Evolutionary conservation across 2,113 vertebrate genomes (phyloP).

Genomic region (Pterocles burchelli): DNA sequence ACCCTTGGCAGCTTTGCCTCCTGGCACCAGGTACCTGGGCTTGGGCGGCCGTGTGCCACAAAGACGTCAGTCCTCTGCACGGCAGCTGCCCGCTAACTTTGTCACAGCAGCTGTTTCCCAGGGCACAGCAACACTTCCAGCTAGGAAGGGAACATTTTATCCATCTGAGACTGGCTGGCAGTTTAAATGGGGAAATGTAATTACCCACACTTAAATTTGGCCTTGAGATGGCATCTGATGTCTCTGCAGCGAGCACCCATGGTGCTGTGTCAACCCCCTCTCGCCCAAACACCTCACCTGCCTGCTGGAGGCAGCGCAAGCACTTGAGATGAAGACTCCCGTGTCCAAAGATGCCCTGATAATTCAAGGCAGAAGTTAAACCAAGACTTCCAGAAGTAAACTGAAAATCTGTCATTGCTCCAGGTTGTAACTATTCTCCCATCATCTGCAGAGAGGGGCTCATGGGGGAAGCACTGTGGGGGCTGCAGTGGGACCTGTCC

Average conservation of each 20-base stretch:
- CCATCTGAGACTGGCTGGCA: not conserved
- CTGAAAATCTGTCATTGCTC: not conserved
- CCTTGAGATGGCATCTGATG: conserved; percentile 4
- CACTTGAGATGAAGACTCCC: not conserved
- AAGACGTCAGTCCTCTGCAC: not conserved
- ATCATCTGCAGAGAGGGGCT: not conserved
- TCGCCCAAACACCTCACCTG: accelerated
- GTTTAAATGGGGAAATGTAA: conserved; percentile 51
- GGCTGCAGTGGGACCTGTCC: not conserved
- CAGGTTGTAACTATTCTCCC: not conserved
- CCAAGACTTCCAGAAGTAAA: not conserved
- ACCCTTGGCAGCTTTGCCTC: not conserved
- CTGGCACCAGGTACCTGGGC: not conserved
- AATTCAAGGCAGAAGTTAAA: not conserved
- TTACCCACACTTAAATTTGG: conserved; percentile 21
- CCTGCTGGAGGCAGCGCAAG: not conserved
- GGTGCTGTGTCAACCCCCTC: not conserved
- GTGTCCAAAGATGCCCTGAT: not conserved
- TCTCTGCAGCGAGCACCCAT: not conserved
- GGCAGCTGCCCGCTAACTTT: conserved; percentile 36
- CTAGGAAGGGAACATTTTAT: conserved; percentile 55
- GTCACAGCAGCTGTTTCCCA: conserved; percentile 36
- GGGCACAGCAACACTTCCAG: not conserved
- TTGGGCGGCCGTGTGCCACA: accelerated
- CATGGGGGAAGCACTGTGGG: not conserved